phyloP scores from a whole-genome alignment of 2,888 invertebrate genomes.

The Apantesis nais region DNA sequence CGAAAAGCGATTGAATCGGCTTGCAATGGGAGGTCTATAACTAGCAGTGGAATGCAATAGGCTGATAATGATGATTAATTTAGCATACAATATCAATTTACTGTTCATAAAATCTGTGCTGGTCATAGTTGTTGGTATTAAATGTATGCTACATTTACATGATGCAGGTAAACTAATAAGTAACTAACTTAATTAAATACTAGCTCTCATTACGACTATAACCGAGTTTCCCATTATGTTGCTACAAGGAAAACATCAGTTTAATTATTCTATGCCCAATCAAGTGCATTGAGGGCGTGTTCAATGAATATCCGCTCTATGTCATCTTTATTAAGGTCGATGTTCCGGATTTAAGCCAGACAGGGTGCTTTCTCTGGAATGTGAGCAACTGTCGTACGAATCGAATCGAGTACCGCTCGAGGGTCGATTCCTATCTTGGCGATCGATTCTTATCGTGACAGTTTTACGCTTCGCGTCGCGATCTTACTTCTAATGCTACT shows the following conservation, averaged over 20 bases:
- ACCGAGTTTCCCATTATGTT: slow-evolving; percentile 53
- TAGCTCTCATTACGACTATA: slow-evolving; percentile 36
- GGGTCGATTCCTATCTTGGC: slow-evolving; percentile 72
- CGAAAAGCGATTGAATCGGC: no score
- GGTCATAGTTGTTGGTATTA: not conserved
- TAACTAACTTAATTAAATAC: slow-evolving; percentile 44
- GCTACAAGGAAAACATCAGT: slow-evolving; percentile 49
- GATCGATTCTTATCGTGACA: slow-evolving; percentile 80
- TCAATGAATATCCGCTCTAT: slow-evolving; percentile 51
- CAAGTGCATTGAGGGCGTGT: slow-evolving; percentile 35
- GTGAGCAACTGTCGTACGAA: slow-evolving; percentile 65
- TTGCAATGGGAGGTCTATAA: no score
- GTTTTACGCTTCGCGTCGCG: slow-evolving; percentile 77
- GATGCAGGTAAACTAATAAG: slow-evolving; percentile 27
- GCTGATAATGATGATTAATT: no score
- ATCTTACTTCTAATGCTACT: slow-evolving; percentile 64
- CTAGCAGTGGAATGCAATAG: no score
- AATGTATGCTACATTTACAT: slow-evolving; percentile 3
- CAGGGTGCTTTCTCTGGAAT: slow-evolving; percentile 67
- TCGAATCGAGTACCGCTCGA: slow-evolving; percentile 61
- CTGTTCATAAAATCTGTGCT: not conserved
- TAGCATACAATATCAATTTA: not conserved
- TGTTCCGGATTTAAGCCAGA: slow-evolving; percentile 43
- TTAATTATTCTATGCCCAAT: slow-evolving; percentile 54
- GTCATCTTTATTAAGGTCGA: slow-evolving; percentile 57